Percentiles rank a stretch among this genome's conserved stretches.
phyloP scores from a whole-genome alignment of 2,797 vertebrate genomes.

The Danio aesculapii region DNA sequence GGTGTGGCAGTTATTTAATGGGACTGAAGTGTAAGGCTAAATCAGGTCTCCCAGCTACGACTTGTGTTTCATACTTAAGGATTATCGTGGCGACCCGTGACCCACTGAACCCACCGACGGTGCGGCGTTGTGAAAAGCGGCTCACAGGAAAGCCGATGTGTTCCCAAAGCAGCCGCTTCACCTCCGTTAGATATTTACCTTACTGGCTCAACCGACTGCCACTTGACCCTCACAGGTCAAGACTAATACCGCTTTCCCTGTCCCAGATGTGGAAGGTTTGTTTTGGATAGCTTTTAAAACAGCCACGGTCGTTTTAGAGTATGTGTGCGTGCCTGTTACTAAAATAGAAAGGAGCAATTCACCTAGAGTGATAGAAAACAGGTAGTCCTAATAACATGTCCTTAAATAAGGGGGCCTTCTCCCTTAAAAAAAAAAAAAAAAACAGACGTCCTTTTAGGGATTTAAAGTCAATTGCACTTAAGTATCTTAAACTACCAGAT shows the following conservation, averaged over 20 bases:
- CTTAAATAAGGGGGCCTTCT: constrained; percentile 39
- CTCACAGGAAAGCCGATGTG: constrained; percentile 59
- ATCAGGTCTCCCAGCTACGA: constrained; percentile 37
- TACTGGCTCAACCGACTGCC: constrained; percentile 75
- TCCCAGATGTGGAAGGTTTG: constrained; percentile 73
- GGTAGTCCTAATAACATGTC: constrained; percentile 52
- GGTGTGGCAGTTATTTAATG: constrained; percentile 33
- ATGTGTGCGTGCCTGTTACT: constrained; percentile 23
- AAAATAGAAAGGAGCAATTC: constrained; percentile 45
- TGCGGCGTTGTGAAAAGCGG: constrained; percentile 46
- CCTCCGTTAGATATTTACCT: constrained; percentile 67
- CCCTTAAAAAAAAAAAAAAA: constrained; percentile 1
- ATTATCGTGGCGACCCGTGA: constrained; percentile 78
- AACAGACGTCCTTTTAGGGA: constrained; percentile 65
- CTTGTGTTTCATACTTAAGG: constrained; percentile 71
- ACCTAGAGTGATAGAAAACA: constrained; percentile 50
- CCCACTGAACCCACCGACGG: constrained; percentile 54
- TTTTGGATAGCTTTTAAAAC: constrained; percentile 56
- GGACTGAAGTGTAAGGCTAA: constrained; percentile 30
- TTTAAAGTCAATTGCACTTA: constrained; percentile 71
- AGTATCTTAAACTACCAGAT: constrained; percentile 76
- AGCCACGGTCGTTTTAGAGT: constrained; percentile 11
- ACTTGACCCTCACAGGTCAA: constrained; percentile 78
- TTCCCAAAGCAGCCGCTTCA: constrained; percentile 69
- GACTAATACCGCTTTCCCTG: constrained; percentile 71